Conservation (phyloP, 2,113 vertebrate genomes). For the Scartelaos histophorus region DNA sequence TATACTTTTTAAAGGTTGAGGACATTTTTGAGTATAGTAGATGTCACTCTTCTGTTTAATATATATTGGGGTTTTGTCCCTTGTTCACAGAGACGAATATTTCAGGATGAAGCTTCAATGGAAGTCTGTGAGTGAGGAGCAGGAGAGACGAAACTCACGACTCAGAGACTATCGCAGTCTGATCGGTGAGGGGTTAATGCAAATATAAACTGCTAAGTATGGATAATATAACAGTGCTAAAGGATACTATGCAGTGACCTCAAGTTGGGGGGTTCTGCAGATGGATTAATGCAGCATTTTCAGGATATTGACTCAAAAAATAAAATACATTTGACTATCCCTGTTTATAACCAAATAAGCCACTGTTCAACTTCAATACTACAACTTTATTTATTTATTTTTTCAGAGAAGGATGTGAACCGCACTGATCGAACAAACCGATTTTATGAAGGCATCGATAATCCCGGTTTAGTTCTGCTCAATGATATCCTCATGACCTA, state of each 20-base stretch:
- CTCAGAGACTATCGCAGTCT: conserved; percentile 93
- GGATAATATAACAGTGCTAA: no score
- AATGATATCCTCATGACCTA: conserved; percentile 99
- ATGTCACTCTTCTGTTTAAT: no score
- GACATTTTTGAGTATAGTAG: no score
- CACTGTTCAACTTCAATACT: background rate
- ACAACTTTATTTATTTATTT: background rate
- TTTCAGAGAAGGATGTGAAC: conserved; percentile 95
- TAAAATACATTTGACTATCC: no score
- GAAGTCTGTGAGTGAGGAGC: conserved; percentile 95
- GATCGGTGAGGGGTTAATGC: conserved; percentile 80
- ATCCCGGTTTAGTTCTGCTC: conserved; percentile 91
- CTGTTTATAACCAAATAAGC: no score
- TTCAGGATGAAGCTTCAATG: conserved; percentile 98
- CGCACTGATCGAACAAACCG: conserved; percentile 93
- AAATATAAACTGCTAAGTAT: no score
- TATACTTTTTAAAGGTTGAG: no score
- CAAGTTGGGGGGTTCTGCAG: no score
- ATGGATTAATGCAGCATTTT: no score
- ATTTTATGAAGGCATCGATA: conserved; percentile 95
- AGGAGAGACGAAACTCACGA: conserved; percentile 92
- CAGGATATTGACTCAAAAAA: no score
- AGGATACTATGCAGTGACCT: no score
- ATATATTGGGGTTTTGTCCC: no score
- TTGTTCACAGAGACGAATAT: conserved; percentile 86